Evolutionary conservation across 2,888 invertebrate genomes (phyloP).

Genomic region (Stenodema calcarata): DNA sequence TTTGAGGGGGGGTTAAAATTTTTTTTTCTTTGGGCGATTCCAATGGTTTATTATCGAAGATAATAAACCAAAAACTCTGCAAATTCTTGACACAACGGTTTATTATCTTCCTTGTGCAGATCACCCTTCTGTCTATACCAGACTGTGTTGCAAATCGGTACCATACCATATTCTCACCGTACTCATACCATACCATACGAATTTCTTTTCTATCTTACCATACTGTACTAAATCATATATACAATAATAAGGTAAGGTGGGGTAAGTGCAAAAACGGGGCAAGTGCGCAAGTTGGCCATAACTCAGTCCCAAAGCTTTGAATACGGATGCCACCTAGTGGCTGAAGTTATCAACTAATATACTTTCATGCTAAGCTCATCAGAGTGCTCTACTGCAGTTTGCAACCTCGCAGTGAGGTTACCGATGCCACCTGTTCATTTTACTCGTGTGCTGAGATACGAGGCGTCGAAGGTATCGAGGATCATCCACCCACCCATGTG

Average conservation of each 20-base stretch:
- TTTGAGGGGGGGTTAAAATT: too few relatives aligned
- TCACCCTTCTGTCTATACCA: too few relatives aligned
- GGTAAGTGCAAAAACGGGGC: background rate
- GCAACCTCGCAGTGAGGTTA: background rate
- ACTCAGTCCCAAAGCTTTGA: slow-evolving; percentile 11
- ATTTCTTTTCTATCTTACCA: too few relatives aligned
- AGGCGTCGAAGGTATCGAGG: background rate
- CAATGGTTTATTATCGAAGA: too few relatives aligned
- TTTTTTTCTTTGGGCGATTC: too few relatives aligned
- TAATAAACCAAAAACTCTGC: too few relatives aligned
- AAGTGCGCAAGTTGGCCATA: slow-evolving; percentile 8
- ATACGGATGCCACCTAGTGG: background rate
- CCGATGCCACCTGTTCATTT: background rate
- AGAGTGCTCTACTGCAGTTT: background rate
- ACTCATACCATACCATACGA: too few relatives aligned
- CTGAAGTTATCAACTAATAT: background rate
- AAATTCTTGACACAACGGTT: too few relatives aligned
- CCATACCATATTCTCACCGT: too few relatives aligned
- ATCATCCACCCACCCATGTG: background rate
- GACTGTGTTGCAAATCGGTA: too few relatives aligned
- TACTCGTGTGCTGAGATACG: background rate
- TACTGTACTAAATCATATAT: too few relatives aligned
- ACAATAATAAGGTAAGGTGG: background rate
- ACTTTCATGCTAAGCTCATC: background rate
- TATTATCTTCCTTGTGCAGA: too few relatives aligned